These are phyloP conservation scores for Autographa pulchrina DNA, from an alignment of 2,888 invertebrate genomes.

Conservation along the genomic window DNA sequence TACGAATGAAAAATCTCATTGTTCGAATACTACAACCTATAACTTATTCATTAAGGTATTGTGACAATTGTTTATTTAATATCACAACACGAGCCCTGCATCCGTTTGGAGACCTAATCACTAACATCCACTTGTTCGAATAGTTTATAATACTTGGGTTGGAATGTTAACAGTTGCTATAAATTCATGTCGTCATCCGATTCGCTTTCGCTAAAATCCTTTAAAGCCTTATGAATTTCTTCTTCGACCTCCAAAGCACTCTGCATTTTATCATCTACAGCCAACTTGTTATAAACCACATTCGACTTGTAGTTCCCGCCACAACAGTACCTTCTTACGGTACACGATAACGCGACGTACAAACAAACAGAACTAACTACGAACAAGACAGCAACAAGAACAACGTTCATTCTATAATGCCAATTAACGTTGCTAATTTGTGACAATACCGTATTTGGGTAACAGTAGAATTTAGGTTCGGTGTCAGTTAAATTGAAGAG, in stretches of 20 bases:
- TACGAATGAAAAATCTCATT: constrained; percentile 56
- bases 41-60: constrained; percentile 58
- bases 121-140: constrained; percentile 67
- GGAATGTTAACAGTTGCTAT: constrained; percentile 77
- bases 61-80: constrained; percentile 72
- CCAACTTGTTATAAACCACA: constrained; percentile 81
- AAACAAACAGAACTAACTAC: constrained; percentile 71
- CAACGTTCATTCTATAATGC: constrained; percentile 83
- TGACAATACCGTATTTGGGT: constrained; percentile 82
- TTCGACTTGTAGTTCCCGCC: constrained; percentile 76
- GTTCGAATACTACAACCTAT: constrained; percentile 29
- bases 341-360: constrained; percentile 71
- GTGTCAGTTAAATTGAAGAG: constrained; percentile 81
- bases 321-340: constrained; percentile 72
- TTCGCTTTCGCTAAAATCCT: constrained; percentile 81
- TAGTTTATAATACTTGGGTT: constrained; percentile 73
- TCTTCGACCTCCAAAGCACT: constrained; percentile 81
- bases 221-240: constrained; percentile 82
- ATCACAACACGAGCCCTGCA: constrained; percentile 80
- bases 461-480: constrained; percentile 85
- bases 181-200: constrained; percentile 83
- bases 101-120: constrained; percentile 66
- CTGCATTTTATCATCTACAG: constrained; percentile 80
- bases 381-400: constrained; percentile 77
- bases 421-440: constrained; percentile 82